A percentile compares a stretch with the other conserved stretches of the same genome.
Conservation (phyloP, 2,113 vertebrate genomes). For the Mellivora capensis region DNA sequence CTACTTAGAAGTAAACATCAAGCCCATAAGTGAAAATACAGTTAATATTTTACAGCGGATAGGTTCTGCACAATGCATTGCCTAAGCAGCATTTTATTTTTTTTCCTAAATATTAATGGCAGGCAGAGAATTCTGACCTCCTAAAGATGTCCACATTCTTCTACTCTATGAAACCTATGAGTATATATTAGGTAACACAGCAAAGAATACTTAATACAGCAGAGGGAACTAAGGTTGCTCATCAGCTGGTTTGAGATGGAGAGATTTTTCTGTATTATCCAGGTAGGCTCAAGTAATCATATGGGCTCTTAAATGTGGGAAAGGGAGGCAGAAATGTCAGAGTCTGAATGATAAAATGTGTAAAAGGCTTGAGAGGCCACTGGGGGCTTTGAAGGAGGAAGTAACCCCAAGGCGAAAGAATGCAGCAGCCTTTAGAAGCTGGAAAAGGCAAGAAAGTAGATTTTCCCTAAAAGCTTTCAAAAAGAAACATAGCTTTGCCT, state of each 20-base stretch:
- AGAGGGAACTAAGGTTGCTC: background rate
- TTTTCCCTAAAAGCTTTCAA: background rate
- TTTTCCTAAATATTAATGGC: background rate
- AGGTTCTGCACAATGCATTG: background rate
- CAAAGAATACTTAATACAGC: background rate
- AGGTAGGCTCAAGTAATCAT: background rate
- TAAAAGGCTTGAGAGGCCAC: background rate
- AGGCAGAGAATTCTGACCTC: background rate
- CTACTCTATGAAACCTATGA: background rate
- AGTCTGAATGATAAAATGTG: background rate
- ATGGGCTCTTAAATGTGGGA: background rate
- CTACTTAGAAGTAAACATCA: slow-evolving; percentile 10
- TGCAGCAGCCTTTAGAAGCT: background rate
- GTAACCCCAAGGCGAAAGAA: too few relatives aligned
- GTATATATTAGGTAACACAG: background rate
- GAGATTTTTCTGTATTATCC: background rate
- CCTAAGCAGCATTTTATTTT: background rate
- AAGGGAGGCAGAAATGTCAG: background rate
- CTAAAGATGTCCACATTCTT: background rate
- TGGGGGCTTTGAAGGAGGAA: background rate
- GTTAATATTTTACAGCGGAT: background rate
- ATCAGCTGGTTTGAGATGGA: background rate
- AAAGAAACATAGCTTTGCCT: background rate
- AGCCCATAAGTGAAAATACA: background rate
- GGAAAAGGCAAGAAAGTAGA: background rate